Conservation (phyloP, 2,888 invertebrate species). For the Stenurella melanura region DNA sequence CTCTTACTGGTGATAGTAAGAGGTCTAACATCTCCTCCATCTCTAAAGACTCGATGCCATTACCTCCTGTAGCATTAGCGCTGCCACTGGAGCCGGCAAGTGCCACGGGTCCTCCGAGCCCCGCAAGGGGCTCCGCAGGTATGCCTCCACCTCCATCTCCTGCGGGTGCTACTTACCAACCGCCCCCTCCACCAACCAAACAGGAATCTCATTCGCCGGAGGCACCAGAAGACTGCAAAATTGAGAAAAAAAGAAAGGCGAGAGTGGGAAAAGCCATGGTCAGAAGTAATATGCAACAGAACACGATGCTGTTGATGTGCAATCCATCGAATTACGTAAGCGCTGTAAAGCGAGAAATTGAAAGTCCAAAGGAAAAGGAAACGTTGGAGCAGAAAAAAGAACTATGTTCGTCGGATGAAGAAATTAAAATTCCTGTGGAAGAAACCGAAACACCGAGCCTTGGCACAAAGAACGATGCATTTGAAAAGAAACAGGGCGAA, state of each 20-base stretch:
- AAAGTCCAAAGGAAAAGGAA: conserved; percentile 70
- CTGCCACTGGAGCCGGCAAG: conserved; percentile 74
- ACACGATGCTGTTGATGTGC: conserved; percentile 75
- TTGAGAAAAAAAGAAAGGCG: conserved; percentile 74
- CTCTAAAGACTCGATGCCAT: conserved; percentile 71
- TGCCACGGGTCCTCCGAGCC: conserved; percentile 80
- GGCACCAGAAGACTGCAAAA: conserved; percentile 60
- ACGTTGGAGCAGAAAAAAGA: conserved; percentile 62
- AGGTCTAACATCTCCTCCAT: conserved; percentile 72
- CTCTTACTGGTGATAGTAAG: conserved; percentile 97
- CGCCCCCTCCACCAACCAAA: conserved; percentile 62
- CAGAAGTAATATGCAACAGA: conserved; percentile 76
- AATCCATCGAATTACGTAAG: conserved; percentile 64
- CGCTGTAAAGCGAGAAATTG: conserved; percentile 71
- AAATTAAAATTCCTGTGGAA: conserved; percentile 42
- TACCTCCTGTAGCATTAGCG: conserved; percentile 74
- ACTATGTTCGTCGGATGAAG: conserved; percentile 53
- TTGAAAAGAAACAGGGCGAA: conserved; percentile 31
- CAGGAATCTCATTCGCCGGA: conserved; percentile 60
- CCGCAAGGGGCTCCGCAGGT: conserved; percentile 81
- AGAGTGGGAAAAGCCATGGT: conserved; percentile 82
- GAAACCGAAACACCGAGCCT: conserved; percentile 44
- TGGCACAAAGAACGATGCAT: conserved; percentile 45
- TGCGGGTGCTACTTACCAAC: conserved; percentile 74
- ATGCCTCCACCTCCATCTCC: conserved; percentile 79